Conservation (phyloP, 2,888 invertebrate species). For the Tetanocera ferruginea region DNA sequence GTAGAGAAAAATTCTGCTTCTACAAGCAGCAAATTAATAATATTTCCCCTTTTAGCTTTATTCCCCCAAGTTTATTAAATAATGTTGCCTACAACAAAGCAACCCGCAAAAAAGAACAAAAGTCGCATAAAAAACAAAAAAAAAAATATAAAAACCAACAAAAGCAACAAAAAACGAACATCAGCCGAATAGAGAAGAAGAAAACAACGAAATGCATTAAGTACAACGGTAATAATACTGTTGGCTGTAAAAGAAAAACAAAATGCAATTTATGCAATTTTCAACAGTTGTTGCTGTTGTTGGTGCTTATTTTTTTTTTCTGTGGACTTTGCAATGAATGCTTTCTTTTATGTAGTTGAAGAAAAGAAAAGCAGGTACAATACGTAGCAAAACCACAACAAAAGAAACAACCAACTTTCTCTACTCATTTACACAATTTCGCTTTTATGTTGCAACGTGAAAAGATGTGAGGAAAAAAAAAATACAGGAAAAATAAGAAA, state of each 20-base stretch:
- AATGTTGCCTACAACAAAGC: neutral
- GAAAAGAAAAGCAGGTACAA: neutral
- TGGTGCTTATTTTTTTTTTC: neutral
- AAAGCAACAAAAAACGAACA: neutral
- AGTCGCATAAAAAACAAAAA: neutral
- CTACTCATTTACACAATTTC: constrained; percentile 6
- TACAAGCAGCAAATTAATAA: neutral
- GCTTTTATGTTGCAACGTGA: neutral
- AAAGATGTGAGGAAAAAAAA: neutral
- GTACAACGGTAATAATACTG: neutral
- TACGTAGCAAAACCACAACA: neutral
- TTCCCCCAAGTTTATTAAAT: neutral
- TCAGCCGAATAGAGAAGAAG: neutral
- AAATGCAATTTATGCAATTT: constrained; percentile 10
- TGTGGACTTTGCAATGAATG: too few species aligned
- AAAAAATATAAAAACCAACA: neutral
- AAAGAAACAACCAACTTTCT: constrained; percentile 1
- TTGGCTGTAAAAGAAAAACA: neutral
- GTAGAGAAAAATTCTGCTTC: neutral
- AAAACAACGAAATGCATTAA: neutral
- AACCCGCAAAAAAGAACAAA: neutral
- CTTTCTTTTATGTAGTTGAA: neutral
- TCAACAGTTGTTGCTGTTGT: neutral
- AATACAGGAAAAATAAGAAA: neutral
- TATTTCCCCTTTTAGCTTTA: neutral